Percentiles rank a stretch among this genome's conserved stretches.
Evolutionary conservation across 1,140 invertebrate species (phyloP).

Genomic region (Luehdorfia chinensis): DNA sequence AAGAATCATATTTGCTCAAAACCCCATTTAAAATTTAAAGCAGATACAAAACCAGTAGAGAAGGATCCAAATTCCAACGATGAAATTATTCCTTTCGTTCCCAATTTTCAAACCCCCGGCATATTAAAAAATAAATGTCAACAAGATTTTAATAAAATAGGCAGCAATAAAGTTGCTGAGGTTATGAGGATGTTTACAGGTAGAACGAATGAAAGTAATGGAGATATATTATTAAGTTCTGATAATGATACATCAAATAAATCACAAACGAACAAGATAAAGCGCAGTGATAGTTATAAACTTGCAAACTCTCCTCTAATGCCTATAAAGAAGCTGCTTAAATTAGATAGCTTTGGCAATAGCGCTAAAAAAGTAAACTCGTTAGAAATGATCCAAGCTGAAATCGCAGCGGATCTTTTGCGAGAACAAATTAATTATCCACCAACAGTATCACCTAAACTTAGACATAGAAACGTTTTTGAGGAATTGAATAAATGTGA

Average conservation of each 20-base stretch:
- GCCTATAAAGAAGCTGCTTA: conserved; percentile 75
- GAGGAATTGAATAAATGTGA: conserved; percentile 43
- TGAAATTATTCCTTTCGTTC: conserved; percentile 61
- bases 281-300: conserved; percentile 91
- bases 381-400: conserved; percentile 78
- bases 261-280: conserved; percentile 77
- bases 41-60: conserved; percentile 30
- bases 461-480: conserved; percentile 42
- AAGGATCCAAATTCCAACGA: conserved; percentile 29
- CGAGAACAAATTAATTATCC: conserved; percentile 84
- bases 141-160: conserved; percentile 41
- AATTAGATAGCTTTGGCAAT: conserved; percentile 65
- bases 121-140: conserved; percentile 55
- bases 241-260: conserved; percentile 37
- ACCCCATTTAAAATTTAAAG: conserved; percentile 32
- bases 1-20: conserved; percentile 63
- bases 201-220: conserved; percentile 41
- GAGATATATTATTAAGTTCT: conserved; percentile 14
- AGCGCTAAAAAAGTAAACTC: conserved; percentile 70
- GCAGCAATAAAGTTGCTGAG: conserved; percentile 64
- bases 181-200: conserved; percentile 71
- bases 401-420: conserved; percentile 80
- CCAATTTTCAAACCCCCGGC: conserved; percentile 66
- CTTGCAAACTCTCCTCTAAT: conserved; percentile 86
- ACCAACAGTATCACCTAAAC: conserved; percentile 78